Evolutionary conservation across 2,888 invertebrate species (phyloP), one percentile per base, ranked within the genome.

Genomic region (Agrotis ipsilon): DNA sequence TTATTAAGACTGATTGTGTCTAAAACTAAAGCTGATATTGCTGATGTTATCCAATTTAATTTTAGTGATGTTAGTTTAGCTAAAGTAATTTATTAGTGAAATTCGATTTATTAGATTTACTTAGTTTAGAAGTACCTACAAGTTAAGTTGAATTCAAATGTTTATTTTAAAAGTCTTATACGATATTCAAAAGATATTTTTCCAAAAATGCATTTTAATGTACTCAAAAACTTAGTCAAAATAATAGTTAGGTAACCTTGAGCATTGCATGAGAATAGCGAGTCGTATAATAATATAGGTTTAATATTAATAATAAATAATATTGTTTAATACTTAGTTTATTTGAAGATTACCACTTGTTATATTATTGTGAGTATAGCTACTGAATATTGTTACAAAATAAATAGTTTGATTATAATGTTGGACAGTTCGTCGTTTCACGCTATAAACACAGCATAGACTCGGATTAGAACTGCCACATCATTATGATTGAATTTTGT

Each of bases 321-420:
- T 51, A 21, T 21, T 51, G 19, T 52, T n/a, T n/a, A n/a, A 21
- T 52, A 21, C 24, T 24, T 52, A 52, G 16, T 24, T 52, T 16
- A 16, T 52, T 16, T 16, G 21, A 16, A 24, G 16, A 52, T 52
- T 7, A 16, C 21, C 16, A 52, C 16, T 52, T 52, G 52, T 24
- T 21, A 5, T 7, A 52, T 24, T 21, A 52, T 52, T 24, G 52
- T 52, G 21, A 24, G 21, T 21, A 52, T 14, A 51, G 14, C 2
- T 46, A 18, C n/a, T n/a, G 7, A 49, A 49, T 51, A 21, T 21
- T 51, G 14, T 21, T 51, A 19, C 21, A 49, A 51, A 51, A 51
- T 51, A 51, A 51, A 51, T 2, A 51, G 51, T 51, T 51, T 21
- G 51, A 51, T n/a, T n/a, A n/a, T n/a, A n/a, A n/a, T n/a, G n/a